Evolutionary conservation across 2,113 vertebrate species (phyloP).

Genomic region (Falcunculus frontatus): DNA sequence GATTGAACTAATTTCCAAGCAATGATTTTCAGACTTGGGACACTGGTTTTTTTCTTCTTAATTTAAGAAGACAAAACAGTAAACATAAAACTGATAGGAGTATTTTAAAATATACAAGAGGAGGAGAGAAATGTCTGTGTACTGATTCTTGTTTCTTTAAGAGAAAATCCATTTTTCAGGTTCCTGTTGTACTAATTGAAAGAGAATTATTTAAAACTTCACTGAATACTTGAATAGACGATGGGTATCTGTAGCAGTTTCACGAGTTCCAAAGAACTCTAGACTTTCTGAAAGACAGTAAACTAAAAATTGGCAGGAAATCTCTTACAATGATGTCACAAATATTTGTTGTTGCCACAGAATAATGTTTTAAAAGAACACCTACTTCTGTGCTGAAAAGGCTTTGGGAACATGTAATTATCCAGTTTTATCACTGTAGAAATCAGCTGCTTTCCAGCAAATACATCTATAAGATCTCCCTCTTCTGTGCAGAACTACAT

Average conservation of each 20-base stretch:
- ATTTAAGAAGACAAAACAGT: slow-evolving; percentile 45
- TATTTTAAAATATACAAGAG: slow-evolving; percentile 54
- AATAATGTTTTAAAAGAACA: slow-evolving; percentile 52
- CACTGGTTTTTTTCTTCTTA: not conserved
- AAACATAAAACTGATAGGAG: slow-evolving; percentile 34
- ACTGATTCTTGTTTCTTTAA: slow-evolving; percentile 63
- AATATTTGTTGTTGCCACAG: slow-evolving; percentile 49
- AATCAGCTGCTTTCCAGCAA: slow-evolving; percentile 49
- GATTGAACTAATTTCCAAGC: not conserved
- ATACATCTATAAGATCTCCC: not conserved
- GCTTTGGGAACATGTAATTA: slow-evolving; percentile 37
- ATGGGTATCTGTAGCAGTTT: slow-evolving; percentile 57
- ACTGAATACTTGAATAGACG: slow-evolving; percentile 70
- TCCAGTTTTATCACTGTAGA: slow-evolving; percentile 34
- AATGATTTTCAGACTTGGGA: slow-evolving; percentile 1
- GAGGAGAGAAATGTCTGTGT: slow-evolving; percentile 28
- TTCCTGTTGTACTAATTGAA: slow-evolving; percentile 71
- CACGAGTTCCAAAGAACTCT: slow-evolving; percentile 56
- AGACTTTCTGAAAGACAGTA: slow-evolving; percentile 61
- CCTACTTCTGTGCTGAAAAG: slow-evolving; percentile 42
- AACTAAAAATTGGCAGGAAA: slow-evolving; percentile 61
- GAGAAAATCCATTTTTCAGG: slow-evolving; percentile 68
- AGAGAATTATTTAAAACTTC: slow-evolving; percentile 77
- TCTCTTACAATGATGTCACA: slow-evolving; percentile 36
- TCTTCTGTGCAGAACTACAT: not conserved